Percentiles rank a stretch among this genome's conserved stretches.
Conservation (phyloP, 1,140 invertebrate genomes). For the Zophobas atratus region DNA sequence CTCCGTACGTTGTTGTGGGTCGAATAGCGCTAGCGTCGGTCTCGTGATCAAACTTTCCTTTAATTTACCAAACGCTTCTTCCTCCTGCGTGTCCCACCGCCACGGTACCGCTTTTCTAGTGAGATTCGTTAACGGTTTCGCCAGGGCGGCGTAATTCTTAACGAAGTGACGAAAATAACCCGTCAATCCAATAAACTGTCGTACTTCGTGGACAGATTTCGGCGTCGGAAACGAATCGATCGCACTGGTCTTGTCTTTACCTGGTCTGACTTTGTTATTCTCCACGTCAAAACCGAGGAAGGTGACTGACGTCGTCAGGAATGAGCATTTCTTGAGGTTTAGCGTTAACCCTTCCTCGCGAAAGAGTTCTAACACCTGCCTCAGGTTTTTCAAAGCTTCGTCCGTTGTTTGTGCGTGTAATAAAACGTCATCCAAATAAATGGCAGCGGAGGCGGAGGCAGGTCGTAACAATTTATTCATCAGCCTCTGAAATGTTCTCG, state of each 20-base stretch:
- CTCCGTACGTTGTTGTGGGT: constrained; percentile 43
- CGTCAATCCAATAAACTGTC: constrained; percentile 51
- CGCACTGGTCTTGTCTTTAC: background rate
- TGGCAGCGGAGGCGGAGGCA: background rate
- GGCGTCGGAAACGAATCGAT: constrained; percentile 25
- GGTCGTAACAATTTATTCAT: background rate
- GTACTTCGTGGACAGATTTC: constrained; percentile 26
- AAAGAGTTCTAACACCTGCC: background rate
- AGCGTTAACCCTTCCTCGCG: constrained; percentile 18
- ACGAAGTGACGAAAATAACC: constrained; percentile 50
- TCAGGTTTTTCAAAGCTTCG: background rate
- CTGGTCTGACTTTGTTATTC: constrained; percentile 30
- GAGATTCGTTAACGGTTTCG: constrained; percentile 24
- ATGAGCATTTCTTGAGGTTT: constrained; percentile 30
- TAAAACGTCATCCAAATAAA: constrained; percentile 6
- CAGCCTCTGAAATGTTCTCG: background rate
- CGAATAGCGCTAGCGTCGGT: constrained; percentile 52
- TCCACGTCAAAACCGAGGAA: constrained; percentile 30
- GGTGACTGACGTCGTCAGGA: constrained; percentile 6
- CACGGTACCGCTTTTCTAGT: background rate
- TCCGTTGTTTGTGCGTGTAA: constrained; percentile 10
- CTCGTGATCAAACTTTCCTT: constrained; percentile 46
- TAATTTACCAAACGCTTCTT: constrained; percentile 34
- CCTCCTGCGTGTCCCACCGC: constrained; percentile 12
- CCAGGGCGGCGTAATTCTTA: constrained; percentile 38